Base-by-base conservation (phyloP, 1,140 invertebrate genomes). In the Eufriesea mexicana region DNA sequence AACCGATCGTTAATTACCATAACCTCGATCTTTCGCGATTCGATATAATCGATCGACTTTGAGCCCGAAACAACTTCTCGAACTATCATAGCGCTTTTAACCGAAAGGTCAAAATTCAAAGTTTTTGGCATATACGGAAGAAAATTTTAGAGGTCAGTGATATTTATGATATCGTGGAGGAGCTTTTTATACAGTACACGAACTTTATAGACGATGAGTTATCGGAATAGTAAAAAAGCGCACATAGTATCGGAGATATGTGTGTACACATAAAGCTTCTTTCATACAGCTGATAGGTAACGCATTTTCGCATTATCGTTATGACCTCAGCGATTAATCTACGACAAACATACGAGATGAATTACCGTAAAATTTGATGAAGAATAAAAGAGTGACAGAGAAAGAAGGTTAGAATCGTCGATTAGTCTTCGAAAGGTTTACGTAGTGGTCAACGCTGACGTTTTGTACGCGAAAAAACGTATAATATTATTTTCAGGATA, bases 401-500 rank as follows among this genome's bases (percentile, higher is more conserved):
- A 35, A 76, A 9, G 14, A 45, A n/a, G 35, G 35, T 5, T 25
- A 5, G 16, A 20, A 16, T 25, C 0, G 7, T 18, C 7, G 66
- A 79, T 70, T 20, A 12, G 62, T 20, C 2, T 62, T 45, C 20
- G 28, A 59, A 57, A 64, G 12, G 35, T 49, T 16, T 68, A 51
- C 16, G 35, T 23, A 42, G 42, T 2, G 14, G 59, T 68, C 23
- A 70, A 66, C 25, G 51, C 47, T 61, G 51, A 47, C 16, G 55
- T 83, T 83, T 79, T 54, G 49, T 49, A 16, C 72, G 55, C 8
- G 64, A 61, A 70, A 86, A 74, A 83, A 88, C 75, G 66, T 66
- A 35, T 45, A 84, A 79, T 72, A 88, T 88, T 89, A 88, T 89
- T 84, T 86, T 86, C 80, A 74, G 80, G 61, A 73, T 79, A 64